These are phyloP conservation scores for Junonia oenone DNA, from an alignment of 2,888 invertebrate genomes.

Conservation along the genomic window DNA sequence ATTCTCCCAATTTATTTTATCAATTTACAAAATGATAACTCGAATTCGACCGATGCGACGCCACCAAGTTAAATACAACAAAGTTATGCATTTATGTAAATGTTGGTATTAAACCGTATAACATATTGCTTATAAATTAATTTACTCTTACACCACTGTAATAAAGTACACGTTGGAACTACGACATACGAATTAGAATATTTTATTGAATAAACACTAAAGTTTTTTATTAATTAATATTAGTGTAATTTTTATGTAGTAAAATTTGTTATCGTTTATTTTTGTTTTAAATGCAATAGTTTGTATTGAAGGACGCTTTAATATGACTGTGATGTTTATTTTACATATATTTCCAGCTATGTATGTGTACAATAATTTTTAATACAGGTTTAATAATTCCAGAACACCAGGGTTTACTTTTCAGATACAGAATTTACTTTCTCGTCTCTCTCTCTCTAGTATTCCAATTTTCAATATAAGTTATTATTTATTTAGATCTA, in stretches of 20 bases:
- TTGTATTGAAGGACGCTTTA: slow-evolving; percentile 18
- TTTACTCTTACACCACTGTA: background rate
- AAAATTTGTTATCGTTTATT: slow-evolving; percentile 11
- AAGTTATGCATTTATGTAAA: background rate
- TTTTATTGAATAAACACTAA: background rate
- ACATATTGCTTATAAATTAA: background rate
- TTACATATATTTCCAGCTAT: slow-evolving; percentile 1
- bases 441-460: no score
- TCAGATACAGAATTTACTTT: no score
- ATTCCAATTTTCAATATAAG: no score
- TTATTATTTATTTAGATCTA: no score
- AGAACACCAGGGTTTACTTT: no score
- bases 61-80: background rate
- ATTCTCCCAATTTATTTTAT: background rate
- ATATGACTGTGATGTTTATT: slow-evolving; percentile 24
- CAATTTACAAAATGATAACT: background rate
- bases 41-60: background rate
- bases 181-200: background rate
- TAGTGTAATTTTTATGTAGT: background rate
- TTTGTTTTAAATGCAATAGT: slow-evolving; percentile 13
- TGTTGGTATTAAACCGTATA: slow-evolving; percentile 1
- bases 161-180: background rate
- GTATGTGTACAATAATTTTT: no score
- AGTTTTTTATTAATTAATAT: background rate
- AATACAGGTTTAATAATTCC: no score